phyloP scores from a whole-genome alignment of 64 coral and sea anemone species.

The Trachythela sp. region DNA sequence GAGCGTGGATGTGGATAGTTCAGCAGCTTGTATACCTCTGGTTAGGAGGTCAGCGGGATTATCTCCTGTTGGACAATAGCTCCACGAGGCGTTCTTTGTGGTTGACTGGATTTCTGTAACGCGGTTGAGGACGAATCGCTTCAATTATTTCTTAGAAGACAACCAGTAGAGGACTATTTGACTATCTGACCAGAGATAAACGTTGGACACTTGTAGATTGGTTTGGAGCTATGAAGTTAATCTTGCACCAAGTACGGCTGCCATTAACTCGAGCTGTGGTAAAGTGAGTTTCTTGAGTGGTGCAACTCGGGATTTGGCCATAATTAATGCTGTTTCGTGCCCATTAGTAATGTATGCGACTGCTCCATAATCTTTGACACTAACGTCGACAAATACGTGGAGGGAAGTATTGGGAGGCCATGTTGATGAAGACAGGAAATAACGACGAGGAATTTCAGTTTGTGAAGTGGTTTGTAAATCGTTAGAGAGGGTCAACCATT shows the following conservation, averaged over 20 bases:
- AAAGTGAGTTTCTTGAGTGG: not conserved
- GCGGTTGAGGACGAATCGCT: not conserved
- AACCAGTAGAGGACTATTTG: not conserved
- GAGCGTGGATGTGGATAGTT: not conserved
- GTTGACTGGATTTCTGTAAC: not conserved
- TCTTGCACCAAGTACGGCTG: not conserved
- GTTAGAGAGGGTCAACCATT: not conserved
- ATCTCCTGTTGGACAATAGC: not conserved
- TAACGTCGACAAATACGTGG: too few relatives aligned
- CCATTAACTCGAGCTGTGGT: not conserved
- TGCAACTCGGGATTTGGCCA: not conserved
- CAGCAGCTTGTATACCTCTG: not conserved
- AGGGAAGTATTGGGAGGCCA: too few relatives aligned
- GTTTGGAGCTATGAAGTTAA: not conserved
- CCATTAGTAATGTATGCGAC: too few relatives aligned
- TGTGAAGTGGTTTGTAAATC: too few relatives aligned
- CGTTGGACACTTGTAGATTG: not conserved
- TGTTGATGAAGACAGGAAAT: too few relatives aligned
- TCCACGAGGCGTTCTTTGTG: not conserved
- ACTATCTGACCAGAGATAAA: not conserved
- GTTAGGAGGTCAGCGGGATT: constrained; percentile 1
- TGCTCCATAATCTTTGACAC: too few relatives aligned
- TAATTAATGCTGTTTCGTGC: too few relatives aligned
- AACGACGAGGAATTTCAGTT: too few relatives aligned
- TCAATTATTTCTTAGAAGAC: not conserved